Evolutionary conservation across 2,888 invertebrate genomes (phyloP).

Genomic region (Psococerastis gibbosa): DNA sequence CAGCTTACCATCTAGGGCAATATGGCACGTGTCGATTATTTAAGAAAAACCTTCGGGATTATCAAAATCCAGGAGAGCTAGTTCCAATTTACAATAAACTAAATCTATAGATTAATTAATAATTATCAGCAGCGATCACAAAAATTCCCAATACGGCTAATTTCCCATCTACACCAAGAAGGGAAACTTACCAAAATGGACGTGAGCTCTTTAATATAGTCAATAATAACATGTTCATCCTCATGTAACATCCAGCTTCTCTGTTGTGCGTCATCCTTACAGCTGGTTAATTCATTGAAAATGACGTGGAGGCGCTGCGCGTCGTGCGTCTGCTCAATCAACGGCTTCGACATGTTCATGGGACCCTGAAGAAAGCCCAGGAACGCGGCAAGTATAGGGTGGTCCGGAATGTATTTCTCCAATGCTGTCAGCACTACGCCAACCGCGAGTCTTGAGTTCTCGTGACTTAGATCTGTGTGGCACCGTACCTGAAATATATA

Average conservation of each 20-base stretch:
- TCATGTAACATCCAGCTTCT: conserved; percentile 90
- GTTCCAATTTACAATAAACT: conserved; percentile 3
- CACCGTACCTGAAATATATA: conserved; percentile 39
- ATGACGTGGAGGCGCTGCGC: conserved; percentile 65
- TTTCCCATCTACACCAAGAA: no score
- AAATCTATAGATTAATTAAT: conserved; percentile 10
- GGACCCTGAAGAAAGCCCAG: conserved; percentile 38
- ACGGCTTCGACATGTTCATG: conserved; percentile 39
- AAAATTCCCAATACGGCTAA: not conserved
- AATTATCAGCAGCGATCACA: not conserved
- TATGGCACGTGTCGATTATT: no score
- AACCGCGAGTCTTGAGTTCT: conserved; percentile 67
- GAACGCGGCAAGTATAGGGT: conserved; percentile 29
- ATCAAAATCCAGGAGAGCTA: no score
- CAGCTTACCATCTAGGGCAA: no score
- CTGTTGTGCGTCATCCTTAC: conserved; percentile 90
- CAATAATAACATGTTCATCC: conserved; percentile 74
- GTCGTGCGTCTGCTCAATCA: conserved; percentile 67
- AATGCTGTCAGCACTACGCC: conserved; percentile 49
- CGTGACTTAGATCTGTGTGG: conserved; percentile 70
- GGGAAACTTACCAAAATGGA: conserved; percentile 53
- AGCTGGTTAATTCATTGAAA: conserved; percentile 64
- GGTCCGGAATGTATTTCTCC: conserved; percentile 33
- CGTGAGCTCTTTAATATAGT: conserved; percentile 62
- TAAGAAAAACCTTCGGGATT: no score